phyloP scores from a whole-genome alignment of 2,888 invertebrate genomes.

The Andrena flavipes region DNA sequence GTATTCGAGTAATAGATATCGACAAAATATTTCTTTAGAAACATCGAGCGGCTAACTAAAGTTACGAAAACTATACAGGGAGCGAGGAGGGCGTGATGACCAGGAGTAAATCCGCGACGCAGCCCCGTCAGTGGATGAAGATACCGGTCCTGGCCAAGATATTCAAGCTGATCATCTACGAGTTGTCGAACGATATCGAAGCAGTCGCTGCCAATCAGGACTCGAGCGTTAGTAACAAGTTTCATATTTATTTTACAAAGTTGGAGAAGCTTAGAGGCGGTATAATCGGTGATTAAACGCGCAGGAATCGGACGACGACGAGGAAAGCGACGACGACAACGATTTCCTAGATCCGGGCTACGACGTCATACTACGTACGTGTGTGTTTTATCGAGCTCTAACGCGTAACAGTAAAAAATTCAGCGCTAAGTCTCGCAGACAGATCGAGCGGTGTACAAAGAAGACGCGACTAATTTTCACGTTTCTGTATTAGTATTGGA shows the following conservation, averaged over 20 bases:
- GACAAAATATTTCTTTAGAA: constrained; percentile 30
- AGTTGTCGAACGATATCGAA: constrained; percentile 87
- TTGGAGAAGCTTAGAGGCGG: not conserved
- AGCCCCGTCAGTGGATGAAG: constrained; percentile 86
- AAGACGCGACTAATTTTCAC: not conserved
- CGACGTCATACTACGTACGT: constrained; percentile 76
- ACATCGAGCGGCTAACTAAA: constrained; percentile 38
- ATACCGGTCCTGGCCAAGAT: constrained; percentile 90
- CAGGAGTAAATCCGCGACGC: constrained; percentile 84
- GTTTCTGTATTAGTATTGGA: constrained; percentile 48
- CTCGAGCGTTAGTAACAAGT: constrained; percentile 75
- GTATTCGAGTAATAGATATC: not conserved
- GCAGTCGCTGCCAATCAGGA: constrained; percentile 80
- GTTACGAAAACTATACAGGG: constrained; percentile 64
- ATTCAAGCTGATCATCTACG: constrained; percentile 89
- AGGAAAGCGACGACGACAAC: constrained; percentile 80
- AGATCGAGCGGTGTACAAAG: not conserved
- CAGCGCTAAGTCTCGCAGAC: too few species aligned
- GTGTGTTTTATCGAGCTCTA: not conserved
- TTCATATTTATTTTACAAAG: constrained; percentile 8
- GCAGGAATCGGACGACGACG: constrained; percentile 83
- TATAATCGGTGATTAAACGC: constrained; percentile 8
- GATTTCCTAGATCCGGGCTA: constrained; percentile 77
- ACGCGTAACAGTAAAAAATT: not conserved
- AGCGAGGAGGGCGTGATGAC: constrained; percentile 82